Evolutionary conservation across 2,888 invertebrate genomes (phyloP).

Genomic region (Axea sp.): DNA sequence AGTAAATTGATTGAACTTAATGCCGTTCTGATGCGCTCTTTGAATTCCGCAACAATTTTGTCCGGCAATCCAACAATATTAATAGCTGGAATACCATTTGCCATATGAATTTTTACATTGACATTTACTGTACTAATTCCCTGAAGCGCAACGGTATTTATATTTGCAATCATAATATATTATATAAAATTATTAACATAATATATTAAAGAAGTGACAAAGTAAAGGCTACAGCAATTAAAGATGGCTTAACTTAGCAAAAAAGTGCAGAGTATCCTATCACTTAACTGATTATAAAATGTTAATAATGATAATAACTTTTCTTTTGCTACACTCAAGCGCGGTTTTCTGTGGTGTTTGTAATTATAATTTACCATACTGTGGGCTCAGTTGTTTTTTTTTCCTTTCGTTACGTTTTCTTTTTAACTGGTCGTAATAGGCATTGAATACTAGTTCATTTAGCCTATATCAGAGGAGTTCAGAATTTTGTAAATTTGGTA

Average conservation of each 20-base stretch:
- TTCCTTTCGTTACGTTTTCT: too few relatives aligned
- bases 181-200: slow-evolving; percentile 15
- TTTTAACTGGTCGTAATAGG: too few relatives aligned
- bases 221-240: slow-evolving; percentile 24
- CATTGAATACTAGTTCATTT: too few relatives aligned
- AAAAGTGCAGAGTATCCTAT: slow-evolving; percentile 22
- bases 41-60: slow-evolving; percentile 14
- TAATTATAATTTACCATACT: slow-evolving; percentile 24
- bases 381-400: slow-evolving; percentile 24
- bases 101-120: slow-evolving; percentile 4
- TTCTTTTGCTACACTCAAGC: slow-evolving; percentile 13
- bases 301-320: slow-evolving; percentile 18
- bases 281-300: slow-evolving; percentile 18
- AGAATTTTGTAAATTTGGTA: too few relatives aligned
- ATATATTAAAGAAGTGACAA: slow-evolving; percentile 21
- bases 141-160: slow-evolving; percentile 23
- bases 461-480: too few relatives aligned
- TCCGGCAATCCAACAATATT: slow-evolving; percentile 9
- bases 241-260: slow-evolving; percentile 24
- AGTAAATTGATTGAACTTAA: background rate
- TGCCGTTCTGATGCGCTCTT: slow-evolving; percentile 14
- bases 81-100: slow-evolving; percentile 14
- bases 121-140: slow-evolving; percentile 13
- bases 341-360: slow-evolving; percentile 18
- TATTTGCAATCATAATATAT: slow-evolving; percentile 22